A percentile compares a stretch with the other conserved stretches of the same genome.
Evolutionary conservation across 2,113 vertebrate species (phyloP).

Genomic region (Cochlearius cochlearius): DNA sequence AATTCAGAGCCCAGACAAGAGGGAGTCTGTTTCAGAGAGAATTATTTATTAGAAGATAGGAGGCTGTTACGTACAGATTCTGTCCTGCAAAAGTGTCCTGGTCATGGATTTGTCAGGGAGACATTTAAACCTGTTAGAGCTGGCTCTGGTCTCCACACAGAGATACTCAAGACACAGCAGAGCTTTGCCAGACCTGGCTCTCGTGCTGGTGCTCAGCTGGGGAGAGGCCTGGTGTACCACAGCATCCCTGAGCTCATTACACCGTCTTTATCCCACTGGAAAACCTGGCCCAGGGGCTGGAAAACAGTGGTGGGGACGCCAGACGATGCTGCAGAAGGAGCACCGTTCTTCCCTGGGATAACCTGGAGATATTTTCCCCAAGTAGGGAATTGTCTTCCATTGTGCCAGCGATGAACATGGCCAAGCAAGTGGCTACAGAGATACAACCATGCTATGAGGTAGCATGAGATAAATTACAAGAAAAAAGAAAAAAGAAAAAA

Average conservation of each 20-base stretch:
- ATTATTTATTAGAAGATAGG: slow-evolving; percentile 55
- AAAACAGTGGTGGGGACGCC: background rate
- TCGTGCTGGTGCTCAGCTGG: background rate
- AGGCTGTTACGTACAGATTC: slow-evolving; percentile 41
- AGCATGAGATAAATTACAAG: background rate
- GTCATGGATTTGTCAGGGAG: background rate
- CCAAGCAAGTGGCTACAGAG: background rate
- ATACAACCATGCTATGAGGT: slow-evolving; percentile 33
- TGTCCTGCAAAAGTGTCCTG: slow-evolving; percentile 53
- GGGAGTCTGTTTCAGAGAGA: background rate
- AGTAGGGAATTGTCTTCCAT: background rate
- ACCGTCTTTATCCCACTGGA: background rate
- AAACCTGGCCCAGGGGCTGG: background rate
- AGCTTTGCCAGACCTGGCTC: slow-evolving; percentile 12
- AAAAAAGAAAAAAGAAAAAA: background rate
- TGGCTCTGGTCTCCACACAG: background rate
- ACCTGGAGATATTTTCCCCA: background rate
- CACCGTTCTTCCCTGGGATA: background rate
- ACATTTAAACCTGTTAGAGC: background rate
- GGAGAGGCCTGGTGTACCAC: background rate
- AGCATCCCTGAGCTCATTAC: background rate
- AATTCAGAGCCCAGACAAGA: background rate
- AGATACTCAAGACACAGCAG: slow-evolving; percentile 54
- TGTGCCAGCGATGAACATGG: background rate
- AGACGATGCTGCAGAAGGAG: background rate